These are phyloP conservation scores for Discoglossus pictus DNA, from an alignment of 2,797 vertebrate genomes.

Conservation along the genomic window DNA sequence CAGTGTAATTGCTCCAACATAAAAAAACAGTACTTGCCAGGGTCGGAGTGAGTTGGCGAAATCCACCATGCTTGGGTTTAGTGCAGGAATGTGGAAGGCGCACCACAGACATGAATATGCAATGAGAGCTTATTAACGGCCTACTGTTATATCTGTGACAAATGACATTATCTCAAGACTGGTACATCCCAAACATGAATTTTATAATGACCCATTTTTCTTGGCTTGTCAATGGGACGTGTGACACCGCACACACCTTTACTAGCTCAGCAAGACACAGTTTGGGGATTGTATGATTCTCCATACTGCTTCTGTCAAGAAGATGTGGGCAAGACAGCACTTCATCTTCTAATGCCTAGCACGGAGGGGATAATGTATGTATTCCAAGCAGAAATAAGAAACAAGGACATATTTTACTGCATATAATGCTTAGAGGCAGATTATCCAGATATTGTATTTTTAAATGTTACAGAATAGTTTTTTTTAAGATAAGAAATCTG, in stretches of 20 bases:
- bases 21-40: conserved; percentile 67
- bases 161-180: conserved; percentile 78
- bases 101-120: conserved; percentile 76
- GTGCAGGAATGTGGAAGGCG: conserved; percentile 64
- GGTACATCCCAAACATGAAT: conserved; percentile 81
- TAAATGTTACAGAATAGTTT: no score
- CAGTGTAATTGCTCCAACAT: conserved; percentile 93
- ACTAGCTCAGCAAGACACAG: conserved; percentile 21
- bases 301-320: background rate
- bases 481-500: no score
- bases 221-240: conserved; percentile 74
- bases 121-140: conserved; percentile 81
- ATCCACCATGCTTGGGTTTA: conserved; percentile 68
- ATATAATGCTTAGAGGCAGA: no score
- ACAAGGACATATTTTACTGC: no score
- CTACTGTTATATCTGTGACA: conserved; percentile 75
- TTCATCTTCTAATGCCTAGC: background rate
- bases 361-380: background rate
- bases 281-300: background rate
- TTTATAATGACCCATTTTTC: conserved; percentile 84
- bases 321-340: background rate
- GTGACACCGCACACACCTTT: conserved; percentile 63
- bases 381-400: background rate
- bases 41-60: conserved; percentile 71
- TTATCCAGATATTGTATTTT: no score